Evolutionary conservation across 2,113 vertebrate genomes (phyloP), one percentile per base, ranked within the genome.

Genomic region (Ariopsis seemanni): DNA sequence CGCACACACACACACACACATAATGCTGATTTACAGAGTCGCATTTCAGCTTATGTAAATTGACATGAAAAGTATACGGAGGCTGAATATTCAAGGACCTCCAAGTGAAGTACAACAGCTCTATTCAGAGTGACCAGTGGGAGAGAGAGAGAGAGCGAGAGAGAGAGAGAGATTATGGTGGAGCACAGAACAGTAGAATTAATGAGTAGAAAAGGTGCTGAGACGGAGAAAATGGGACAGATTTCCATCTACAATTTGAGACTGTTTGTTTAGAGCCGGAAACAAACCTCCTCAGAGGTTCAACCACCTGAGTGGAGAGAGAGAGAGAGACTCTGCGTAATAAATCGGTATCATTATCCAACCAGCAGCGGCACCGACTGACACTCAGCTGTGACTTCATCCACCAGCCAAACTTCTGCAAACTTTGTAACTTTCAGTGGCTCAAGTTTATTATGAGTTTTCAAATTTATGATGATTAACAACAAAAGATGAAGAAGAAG

Each of bases 1-100:
- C 87, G 91, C 89, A 91, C 93, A 93, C 34, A 62, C 1, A 82
- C 91, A 75, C 85, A 87, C 87, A 92, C 89, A 91, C 93, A 93
- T 89, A 92, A 94, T 90, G 90, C 53, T 60, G 85, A 84, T 82
- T 86, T 65, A 88, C 63, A 84, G 63, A 80, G 63, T 75, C 48
- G 69, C 55, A 86, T 90, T 88, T 90, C 84, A 79, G 69, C 67
- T 84, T 81, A 85, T 87, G 90, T 92, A 88, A 88, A 91, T 93
- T 86, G 87, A 92, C 91, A 92, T 89, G 92, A 93, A 94, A 94
- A 93, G 92, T 92, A 94, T 94, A 95, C 94, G 94, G 94, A 95
- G 94, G 93, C 93, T 83, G 93, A 92, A 90, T 92, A 92, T 93
- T 88, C 82, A 93, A 94, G 93, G 92, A 93, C 92, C 90, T 89